Evolutionary conservation across 2,797 vertebrate genomes (phyloP).

Genomic region (Enoplosus armatus): DNA sequence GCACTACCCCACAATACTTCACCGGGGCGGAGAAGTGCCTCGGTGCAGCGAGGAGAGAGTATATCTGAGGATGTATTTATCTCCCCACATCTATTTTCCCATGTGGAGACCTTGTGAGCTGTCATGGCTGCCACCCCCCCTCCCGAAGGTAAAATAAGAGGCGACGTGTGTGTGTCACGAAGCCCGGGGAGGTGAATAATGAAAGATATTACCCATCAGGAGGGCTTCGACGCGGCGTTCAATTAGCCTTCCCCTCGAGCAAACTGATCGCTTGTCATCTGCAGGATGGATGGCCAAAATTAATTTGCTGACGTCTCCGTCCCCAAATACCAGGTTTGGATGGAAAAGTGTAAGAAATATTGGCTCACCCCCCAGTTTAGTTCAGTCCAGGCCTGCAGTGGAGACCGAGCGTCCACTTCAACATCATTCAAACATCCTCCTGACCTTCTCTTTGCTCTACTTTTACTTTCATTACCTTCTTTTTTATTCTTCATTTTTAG

Average conservation of each 20-base stretch:
- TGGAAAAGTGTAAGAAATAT: slow-evolving; percentile 86
- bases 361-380: slow-evolving; percentile 52
- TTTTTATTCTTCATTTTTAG: too few species aligned
- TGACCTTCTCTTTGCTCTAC: background rate
- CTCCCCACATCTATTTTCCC: slow-evolving; percentile 70
- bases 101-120: slow-evolving; percentile 81
- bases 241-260: slow-evolving; percentile 91
- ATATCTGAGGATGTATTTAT: slow-evolving; percentile 74
- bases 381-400: background rate
- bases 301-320: slow-evolving; percentile 86
- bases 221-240: slow-evolving; percentile 89
- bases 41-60: slow-evolving; percentile 44
- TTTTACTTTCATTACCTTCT: too few species aligned
- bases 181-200: slow-evolving; percentile 86
- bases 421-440: background rate
- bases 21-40: slow-evolving; percentile 51
- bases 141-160: slow-evolving; percentile 74
- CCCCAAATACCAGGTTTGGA: slow-evolving; percentile 87
- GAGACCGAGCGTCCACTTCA: background rate
- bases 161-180: slow-evolving; percentile 79
- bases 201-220: slow-evolving; percentile 95
- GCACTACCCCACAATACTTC: slow-evolving; percentile 68
- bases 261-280: slow-evolving; percentile 94
- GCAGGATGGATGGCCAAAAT: slow-evolving; percentile 90
- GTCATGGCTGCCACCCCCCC: slow-evolving; percentile 65